Percentiles rank a stretch among this genome's conserved stretches.
phyloP scores from a whole-genome alignment of 2,797 vertebrate species.

The Darevskia mixta region DNA sequence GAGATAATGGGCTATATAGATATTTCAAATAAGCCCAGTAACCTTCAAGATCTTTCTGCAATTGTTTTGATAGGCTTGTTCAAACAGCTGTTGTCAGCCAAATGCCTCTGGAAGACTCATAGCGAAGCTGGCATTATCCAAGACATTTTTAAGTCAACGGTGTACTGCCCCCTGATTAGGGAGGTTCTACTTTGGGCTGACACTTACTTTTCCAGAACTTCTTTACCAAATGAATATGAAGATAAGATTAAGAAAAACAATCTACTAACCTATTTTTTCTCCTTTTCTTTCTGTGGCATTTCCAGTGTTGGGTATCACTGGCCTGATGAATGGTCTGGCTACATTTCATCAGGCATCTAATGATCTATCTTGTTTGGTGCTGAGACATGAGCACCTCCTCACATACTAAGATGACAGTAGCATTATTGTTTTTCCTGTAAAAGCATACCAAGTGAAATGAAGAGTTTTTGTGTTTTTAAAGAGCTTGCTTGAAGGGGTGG shows the following conservation, averaged over 20 bases:
- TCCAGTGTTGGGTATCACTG: conserved; percentile 2
- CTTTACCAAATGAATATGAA: not conserved
- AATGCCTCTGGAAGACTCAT: not conserved
- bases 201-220: not conserved
- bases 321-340: conserved; percentile 5
- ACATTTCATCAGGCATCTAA: conserved; percentile 19
- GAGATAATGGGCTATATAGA: not conserved
- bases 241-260: not conserved
- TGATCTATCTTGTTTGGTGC: not conserved
- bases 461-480: not conserved
- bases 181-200: not conserved
- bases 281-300: not conserved
- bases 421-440: not conserved
- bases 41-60: not conserved
- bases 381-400: not conserved
- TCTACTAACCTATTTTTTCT: not conserved
- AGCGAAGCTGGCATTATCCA: not conserved
- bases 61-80: not conserved
- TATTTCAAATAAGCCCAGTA: not conserved
- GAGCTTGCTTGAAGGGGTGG: not conserved
- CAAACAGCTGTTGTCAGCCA: not conserved
- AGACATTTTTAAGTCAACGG: not conserved
- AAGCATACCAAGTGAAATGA: not conserved
- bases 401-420: not conserved
- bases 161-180: no score